phyloP scores from a whole-genome alignment of 2,797 vertebrate species.

The Leuciscus waleckii region DNA sequence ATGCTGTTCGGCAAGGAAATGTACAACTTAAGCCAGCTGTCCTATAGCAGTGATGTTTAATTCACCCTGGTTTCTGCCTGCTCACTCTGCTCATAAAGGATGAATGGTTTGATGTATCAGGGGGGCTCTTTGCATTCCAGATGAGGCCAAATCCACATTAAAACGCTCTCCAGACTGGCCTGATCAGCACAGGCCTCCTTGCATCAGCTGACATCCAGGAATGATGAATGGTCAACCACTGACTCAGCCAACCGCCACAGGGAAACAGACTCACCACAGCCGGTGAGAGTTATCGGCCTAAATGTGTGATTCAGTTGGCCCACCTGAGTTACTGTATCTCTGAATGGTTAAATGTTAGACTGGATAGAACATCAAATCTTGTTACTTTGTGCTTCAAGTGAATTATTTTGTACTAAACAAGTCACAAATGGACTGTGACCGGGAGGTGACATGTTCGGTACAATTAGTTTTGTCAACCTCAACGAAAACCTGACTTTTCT shows the following conservation, averaged over 20 bases:
- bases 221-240: slow-evolving; percentile 8
- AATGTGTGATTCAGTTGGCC: background rate
- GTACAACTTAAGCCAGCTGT: slow-evolving; percentile 51
- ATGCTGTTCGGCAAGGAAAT: slow-evolving; percentile 37
- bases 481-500: too few species aligned
- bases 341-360: background rate
- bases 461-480: background rate
- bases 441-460: background rate
- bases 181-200: slow-evolving; percentile 24
- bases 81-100: slow-evolving; percentile 66
- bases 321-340: background rate
- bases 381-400: background rate
- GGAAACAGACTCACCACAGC: slow-evolving; percentile 18
- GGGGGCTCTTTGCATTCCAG: slow-evolving; percentile 58
- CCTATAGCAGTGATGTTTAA: slow-evolving; percentile 59
- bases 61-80: slow-evolving; percentile 61
- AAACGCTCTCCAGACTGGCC: slow-evolving; percentile 43
- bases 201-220: slow-evolving; percentile 19
- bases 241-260: slow-evolving; percentile 5
- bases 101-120: slow-evolving; percentile 63
- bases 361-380: background rate
- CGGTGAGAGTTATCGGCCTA: background rate
- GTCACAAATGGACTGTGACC: background rate
- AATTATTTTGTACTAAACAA: background rate
- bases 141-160: slow-evolving; percentile 59